Evolutionary conservation across 2,113 vertebrate genomes (phyloP), one percentile per base, ranked within the genome.

Genomic region (Indri indri): DNA sequence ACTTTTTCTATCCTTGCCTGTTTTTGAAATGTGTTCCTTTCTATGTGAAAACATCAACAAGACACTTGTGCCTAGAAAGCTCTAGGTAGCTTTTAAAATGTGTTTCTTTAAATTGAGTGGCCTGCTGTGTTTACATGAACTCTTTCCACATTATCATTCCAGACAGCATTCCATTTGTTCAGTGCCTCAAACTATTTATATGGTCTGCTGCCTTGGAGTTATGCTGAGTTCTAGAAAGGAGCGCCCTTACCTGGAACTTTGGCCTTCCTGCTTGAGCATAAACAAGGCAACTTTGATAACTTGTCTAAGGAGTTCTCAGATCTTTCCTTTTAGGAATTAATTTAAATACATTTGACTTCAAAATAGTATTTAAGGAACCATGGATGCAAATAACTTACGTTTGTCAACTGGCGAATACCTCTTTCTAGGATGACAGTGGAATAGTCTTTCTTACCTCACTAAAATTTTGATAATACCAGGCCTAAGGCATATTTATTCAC

Each of bases 81-180:
- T 71, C 59, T 61, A 7, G 54, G 71, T 93, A 80, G 93, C 74
- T 91, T 96, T 96, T 95, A 90, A 96, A 97, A 97, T 96, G 97
- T 98, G 85, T 88, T 91, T 85, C 87, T 98, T 98, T 98, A 98
- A 97, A 96, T 98, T 97, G 95, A 97, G 93, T 91, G 14, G 66
- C 88, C 94, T 94, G 96, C 89, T 98, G 97, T 98, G 97, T 98
- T 98, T 97, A 97, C 88, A 83, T 40, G 90, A 97, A 86, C 95
- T 97, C 84, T 96, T 90, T 95, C 92, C 96, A 91, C 95, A 81
- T 98, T 92, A 92, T 97, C 98, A 94, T 98, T 98, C 98, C 98
- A 97, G 97, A 97, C 95, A 16, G 8, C 98, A 99, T 99, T 99
- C 98, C 97, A 93, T 95, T 97, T 97, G 97, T 97, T 98, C 95